Evolutionary conservation across 2,797 vertebrate species (phyloP).

Genomic region (Peromyscus melanophrys): DNA sequence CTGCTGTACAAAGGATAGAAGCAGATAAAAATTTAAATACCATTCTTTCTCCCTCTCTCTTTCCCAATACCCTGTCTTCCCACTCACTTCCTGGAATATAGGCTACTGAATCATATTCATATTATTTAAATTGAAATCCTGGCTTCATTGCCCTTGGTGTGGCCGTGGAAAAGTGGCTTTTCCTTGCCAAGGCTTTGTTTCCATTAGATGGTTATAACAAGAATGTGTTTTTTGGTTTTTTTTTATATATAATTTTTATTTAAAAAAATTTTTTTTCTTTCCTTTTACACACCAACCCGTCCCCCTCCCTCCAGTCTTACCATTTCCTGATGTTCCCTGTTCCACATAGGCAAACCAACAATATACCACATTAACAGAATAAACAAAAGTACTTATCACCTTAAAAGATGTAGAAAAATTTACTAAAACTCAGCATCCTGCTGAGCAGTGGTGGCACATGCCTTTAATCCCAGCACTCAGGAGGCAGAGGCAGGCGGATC

Average conservation of each 20-base stretch:
- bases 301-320: too few relatives aligned
- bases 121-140: not conserved
- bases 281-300: too few relatives aligned
- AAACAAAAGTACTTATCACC: not conserved
- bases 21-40: not conserved
- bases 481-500: not conserved
- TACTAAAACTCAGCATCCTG: not conserved
- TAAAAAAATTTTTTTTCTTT: too few relatives aligned
- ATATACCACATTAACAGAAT: not conserved
- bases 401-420: not conserved
- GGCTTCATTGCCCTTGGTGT: not conserved
- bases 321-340: not conserved
- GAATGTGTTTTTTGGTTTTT: not conserved
- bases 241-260: too few relatives aligned
- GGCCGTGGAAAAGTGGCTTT: not conserved
- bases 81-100: not conserved
- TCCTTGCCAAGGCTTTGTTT: slow-evolving; percentile 41
- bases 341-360: not conserved
- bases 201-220: not conserved
- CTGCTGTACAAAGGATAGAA: not conserved
- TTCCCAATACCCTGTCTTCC: not conserved
- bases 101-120: not conserved
- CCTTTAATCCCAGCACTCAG: not conserved
- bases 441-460: not conserved
- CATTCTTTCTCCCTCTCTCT: not conserved